A percentile compares a stretch with the other conserved stretches of the same genome.
phyloP scores from a whole-genome alignment of 2,113 vertebrate species.

The Orycteropus afer region DNA sequence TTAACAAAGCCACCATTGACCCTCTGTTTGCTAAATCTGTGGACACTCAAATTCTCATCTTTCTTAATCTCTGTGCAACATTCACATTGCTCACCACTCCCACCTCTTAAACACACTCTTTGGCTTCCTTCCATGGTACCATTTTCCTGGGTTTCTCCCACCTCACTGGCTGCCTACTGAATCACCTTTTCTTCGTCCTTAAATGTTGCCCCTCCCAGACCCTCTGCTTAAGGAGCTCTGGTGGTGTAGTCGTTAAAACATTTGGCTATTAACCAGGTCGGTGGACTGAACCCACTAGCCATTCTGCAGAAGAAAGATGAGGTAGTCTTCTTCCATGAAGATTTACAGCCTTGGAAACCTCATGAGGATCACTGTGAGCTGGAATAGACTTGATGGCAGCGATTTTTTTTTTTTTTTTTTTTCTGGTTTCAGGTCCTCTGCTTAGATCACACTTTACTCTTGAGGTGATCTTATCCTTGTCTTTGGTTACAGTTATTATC shows the following conservation, averaged over 20 bases:
- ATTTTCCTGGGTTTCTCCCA: neutral
- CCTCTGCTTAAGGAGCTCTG: no score
- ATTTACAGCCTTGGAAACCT: no score
- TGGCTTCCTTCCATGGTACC: neutral
- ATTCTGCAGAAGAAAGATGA: no score
- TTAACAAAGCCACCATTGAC: neutral
- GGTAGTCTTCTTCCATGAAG: no score
- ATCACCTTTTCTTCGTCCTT: neutral
- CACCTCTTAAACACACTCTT: neutral
- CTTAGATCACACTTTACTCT: neutral
- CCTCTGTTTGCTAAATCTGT: neutral
- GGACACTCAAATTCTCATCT: neutral
- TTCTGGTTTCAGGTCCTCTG: no score
- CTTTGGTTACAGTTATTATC: neutral
- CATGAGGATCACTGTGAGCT: no score
- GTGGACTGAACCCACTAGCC: no score
- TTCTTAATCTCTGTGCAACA: neutral
- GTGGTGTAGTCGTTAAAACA: no score
- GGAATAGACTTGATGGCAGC: no score
- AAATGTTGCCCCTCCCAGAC: neutral
- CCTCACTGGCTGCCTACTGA: neutral
- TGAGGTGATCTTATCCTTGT: neutral
- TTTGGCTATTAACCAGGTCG: no score
- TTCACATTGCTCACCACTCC: neutral
- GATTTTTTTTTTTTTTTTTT: no score